Evolutionary conservation across 2,113 vertebrate genomes (phyloP).

Genomic region (Coturnix japonica): DNA sequence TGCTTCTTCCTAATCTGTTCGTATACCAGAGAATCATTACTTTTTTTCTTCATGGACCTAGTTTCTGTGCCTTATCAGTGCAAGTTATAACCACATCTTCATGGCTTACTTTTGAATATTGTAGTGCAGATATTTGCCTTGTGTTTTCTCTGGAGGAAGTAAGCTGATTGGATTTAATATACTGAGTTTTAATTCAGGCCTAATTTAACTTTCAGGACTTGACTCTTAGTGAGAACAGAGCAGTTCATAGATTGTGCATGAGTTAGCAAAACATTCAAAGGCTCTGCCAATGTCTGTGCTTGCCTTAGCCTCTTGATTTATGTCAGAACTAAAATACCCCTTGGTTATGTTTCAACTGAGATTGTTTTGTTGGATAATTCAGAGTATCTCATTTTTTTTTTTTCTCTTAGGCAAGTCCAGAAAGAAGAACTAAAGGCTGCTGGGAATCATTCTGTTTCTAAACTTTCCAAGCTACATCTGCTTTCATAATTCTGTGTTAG

Average conservation of each 20-base stretch:
- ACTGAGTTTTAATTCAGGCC: neutral
- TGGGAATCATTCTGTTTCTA: neutral
- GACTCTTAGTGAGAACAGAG: neutral
- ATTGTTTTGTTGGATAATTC: neutral
- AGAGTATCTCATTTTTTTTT: neutral
- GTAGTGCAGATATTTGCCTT: neutral
- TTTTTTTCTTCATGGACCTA: neutral
- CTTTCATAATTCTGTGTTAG: neutral
- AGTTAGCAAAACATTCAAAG: neutral
- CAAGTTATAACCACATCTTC: neutral
- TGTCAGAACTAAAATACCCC: neutral
- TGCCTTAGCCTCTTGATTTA: neutral
- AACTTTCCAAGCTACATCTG: neutral
- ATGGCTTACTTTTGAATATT: neutral
- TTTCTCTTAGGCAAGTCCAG: neutral
- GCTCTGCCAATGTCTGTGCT: neutral
- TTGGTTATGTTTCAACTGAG: neutral
- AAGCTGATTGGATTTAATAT: neutral
- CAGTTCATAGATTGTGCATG: neutral
- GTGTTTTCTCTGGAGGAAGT: neutral
- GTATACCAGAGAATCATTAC: rapidly evolving
- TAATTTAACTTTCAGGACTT: neutral
- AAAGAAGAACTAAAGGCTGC: neutral
- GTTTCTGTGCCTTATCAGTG: neutral
- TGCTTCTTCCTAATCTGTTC: neutral